Base-by-base conservation (phyloP, 1,140 invertebrate species). In the Solenopsis fugax region DNA sequence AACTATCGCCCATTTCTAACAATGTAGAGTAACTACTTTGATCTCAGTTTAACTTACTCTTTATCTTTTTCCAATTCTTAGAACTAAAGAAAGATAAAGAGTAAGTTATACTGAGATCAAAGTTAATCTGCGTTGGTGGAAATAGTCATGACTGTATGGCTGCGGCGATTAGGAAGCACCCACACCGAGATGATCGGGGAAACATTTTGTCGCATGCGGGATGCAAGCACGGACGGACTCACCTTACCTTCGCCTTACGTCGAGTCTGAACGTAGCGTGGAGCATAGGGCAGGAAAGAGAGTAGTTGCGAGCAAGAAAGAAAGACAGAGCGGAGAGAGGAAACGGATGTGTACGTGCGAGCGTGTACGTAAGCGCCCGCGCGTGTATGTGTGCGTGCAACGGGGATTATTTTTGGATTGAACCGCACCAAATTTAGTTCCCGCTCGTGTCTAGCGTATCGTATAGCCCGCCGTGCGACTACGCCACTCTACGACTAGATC, bases 381-480 rank as follows among this genome's bases (percentile, higher is more conserved):
- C 81, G 82, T 64, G 80, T 87, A 88, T 58, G 86, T 58, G 37
- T 81, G 82, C 64, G 84, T 87, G 89, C 87, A 82, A 78, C 87
- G 50, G 64, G 75, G 65, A 91, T 92, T 95, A 94, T 94, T 94
- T 95, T 95, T 93, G 92, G 94, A 90, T 87, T 80, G 87, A 90
- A 92, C 90, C 93, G 76, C 91, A 94, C 94, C 94, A 95, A 95
- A 95, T 95, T 95, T 95, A 95, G 94, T 94, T 90, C 92, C 93
- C 88, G 86, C 91, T 62, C 78, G 93, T 90, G 88, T 88, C 87
- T 89, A 90, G 91, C 89, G 93, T 95, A 95, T 95, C 94, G 92
- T 93, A 93, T 94, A 73, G 93, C 94, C 82, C 88, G 54, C n/a
- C 54, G 73, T 88, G 75, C 67, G 67, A 84, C 87, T 82, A 29